A percentile compares a stretch with the other conserved stretches of the same genome.
These are phyloP conservation scores for Oncorhynchus gorbuscha DNA, from an alignment of 2,113 vertebrate species.

Conservation along the genomic window DNA sequence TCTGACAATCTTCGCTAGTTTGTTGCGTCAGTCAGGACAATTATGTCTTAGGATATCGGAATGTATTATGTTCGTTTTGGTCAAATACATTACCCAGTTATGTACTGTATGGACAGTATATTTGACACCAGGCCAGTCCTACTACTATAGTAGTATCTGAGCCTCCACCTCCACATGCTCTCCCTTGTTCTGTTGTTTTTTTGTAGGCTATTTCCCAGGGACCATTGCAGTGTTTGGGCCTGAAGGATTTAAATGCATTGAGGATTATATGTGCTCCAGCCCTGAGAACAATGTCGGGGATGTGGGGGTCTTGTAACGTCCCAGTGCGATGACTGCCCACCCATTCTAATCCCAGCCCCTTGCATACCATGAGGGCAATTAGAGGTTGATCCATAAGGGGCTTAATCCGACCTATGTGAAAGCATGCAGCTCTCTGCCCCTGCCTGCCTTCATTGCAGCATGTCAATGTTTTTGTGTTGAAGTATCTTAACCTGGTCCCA, in stretches of 20 bases:
- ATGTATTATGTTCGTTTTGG: no score
- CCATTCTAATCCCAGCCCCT: slow-evolving; percentile 69
- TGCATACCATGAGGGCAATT: slow-evolving; percentile 58
- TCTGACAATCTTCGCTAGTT: background rate
- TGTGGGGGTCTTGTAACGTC: slow-evolving; percentile 45
- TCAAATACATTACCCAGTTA: no score
- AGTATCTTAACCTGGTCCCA: no score
- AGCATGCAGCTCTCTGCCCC: slow-evolving; percentile 21
- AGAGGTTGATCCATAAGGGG: slow-evolving; percentile 53
- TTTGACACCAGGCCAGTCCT: no score
- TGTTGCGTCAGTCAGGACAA: background rate
- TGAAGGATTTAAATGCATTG: slow-evolving; percentile 68
- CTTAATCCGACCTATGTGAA: slow-evolving; percentile 38
- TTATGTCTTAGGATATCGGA: background rate
- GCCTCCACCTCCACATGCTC: background rate
- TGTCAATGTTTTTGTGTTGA: slow-evolving; percentile 23
- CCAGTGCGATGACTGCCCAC: slow-evolving; percentile 61
- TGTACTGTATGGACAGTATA: no score
- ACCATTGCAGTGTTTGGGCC: slow-evolving; percentile 58
- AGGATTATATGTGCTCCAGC: slow-evolving; percentile 71
- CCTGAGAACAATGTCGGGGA: slow-evolving; percentile 63
- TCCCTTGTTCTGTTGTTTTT: slow-evolving; percentile 34
- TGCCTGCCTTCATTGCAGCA: slow-evolving; percentile 7
- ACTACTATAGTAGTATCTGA: background rate
- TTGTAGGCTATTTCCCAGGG: slow-evolving; percentile 57